A percentile compares a stretch with the other conserved stretches of the same genome.
Conservation (phyloP, 2,113 vertebrate species). For the Nannobrachium achirus region DNA sequence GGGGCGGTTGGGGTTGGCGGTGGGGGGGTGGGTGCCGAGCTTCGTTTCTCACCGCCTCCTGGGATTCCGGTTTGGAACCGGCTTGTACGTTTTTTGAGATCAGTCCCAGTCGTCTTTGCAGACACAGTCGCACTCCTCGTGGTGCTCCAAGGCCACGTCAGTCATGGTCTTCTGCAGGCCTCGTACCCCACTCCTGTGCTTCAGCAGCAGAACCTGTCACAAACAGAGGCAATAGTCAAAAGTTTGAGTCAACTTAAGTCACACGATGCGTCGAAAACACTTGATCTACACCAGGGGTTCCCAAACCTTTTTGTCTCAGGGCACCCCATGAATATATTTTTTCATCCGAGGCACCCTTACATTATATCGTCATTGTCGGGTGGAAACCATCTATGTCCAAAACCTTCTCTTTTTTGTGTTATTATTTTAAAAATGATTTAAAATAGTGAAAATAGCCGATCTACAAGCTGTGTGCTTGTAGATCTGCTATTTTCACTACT, state of each 20-base stretch:
- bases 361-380: too few relatives aligned
- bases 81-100: slow-evolving; percentile 53
- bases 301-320: too few relatives aligned
- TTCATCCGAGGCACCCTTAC: too few relatives aligned
- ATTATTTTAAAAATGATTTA: too few relatives aligned
- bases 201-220: slow-evolving; percentile 90
- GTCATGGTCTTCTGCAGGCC: slow-evolving; percentile 93
- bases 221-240: slow-evolving; percentile 9
- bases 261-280: too few relatives aligned
- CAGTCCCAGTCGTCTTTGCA: slow-evolving; percentile 89
- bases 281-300: too few relatives aligned
- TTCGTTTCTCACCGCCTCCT: slow-evolving; percentile 39
- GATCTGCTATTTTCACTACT: too few relatives aligned
- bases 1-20: background rate
- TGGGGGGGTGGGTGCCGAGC: slow-evolving; percentile 26
- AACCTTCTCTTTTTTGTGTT: too few relatives aligned
- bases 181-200: slow-evolving; percentile 84
- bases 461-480: too few relatives aligned
- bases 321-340: too few relatives aligned
- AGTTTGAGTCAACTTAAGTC: background rate
- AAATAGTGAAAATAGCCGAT: too few relatives aligned
- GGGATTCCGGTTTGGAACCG: slow-evolving; percentile 36
- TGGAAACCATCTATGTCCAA: too few relatives aligned
- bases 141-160: slow-evolving; percentile 94
- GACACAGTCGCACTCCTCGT: slow-evolving; percentile 93